Evolutionary conservation across 2,797 vertebrate species (phyloP), one percentile per base, ranked within the genome.

Genomic region (Chloroceryle amazona): DNA sequence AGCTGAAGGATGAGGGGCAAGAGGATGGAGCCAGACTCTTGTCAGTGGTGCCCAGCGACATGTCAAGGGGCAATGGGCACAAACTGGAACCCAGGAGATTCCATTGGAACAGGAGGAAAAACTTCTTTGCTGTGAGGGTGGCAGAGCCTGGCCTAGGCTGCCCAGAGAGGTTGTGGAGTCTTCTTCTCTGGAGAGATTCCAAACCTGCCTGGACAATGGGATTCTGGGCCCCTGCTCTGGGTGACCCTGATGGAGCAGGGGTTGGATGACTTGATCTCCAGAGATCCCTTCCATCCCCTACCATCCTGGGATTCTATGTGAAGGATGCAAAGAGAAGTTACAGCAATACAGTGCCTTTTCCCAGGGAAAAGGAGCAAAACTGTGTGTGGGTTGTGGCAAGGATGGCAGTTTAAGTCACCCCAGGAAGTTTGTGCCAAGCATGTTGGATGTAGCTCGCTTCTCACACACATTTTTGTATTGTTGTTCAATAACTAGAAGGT

Each of bases 321-420:
- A 62, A 62, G 68, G 54, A 17, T 25, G 8, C 10, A 28, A 35
- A 72, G 39, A 21, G 41, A 25, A 37, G 26, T 28, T 31, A 70
- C 17, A 44, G 44, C 21, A 63, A 15, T 3, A 13, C 10, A 37
- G 22, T 0, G 4, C 25, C 46, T 79, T 63, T 72, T 65, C 55
- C 33, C 9, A 47, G 29, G 42, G 39, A 65, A 57, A 60, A 33
- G 12, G 9, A 70, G 41, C 4, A 80, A 75, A 79, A 26, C 5
- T 1, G 0, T 1, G 2, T 3, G 23, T 0, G 1, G 13, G 9
- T 29, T 47, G 41, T 37, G 72, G 39, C 49, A 33, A 66, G 62
- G 16, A 21, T 11, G 54, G 19, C 12, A 20, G 26, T 46, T 73
- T 9, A 44, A 81, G 41, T 37, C 29, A 46, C 26, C 21, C 23